A percentile compares a stretch with the other conserved stretches of the same genome.
phyloP scores from a whole-genome alignment of 2,113 vertebrate species.

The Mustela lutreola region DNA sequence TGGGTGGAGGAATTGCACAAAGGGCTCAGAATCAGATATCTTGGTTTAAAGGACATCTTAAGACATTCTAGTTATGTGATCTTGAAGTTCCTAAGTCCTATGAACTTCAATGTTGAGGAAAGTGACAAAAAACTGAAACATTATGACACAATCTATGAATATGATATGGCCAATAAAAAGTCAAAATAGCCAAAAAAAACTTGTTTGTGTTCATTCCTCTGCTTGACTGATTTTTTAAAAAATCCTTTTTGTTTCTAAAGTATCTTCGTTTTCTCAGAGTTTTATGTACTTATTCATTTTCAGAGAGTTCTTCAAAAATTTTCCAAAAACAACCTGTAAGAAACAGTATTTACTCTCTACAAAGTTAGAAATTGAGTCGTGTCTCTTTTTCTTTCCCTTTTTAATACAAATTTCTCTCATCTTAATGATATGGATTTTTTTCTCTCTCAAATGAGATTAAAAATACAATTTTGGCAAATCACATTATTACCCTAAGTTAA shows the following conservation, averaged over 20 bases:
- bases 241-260: neutral
- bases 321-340: neutral
- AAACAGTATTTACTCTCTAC: neutral
- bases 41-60: neutral
- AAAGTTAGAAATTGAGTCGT: neutral
- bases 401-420: neutral
- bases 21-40: neutral
- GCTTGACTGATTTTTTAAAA: neutral
- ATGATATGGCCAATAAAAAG: neutral
- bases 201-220: neutral
- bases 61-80: neutral
- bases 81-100: neutral
- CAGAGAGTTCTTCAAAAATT: neutral
- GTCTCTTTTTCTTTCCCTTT: neutral
- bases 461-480: slow-evolving; percentile 17
- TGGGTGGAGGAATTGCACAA: neutral
- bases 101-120: neutral
- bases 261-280: neutral
- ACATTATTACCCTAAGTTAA: slow-evolving; percentile 19
- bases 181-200: neutral
- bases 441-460: slow-evolving; percentile 1
- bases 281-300: neutral
- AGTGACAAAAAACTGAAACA: neutral
- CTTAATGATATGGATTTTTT: neutral
- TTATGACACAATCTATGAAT: neutral